Conservation (phyloP, 2,113 vertebrate genomes). For the Eleginops maclovinus region DNA sequence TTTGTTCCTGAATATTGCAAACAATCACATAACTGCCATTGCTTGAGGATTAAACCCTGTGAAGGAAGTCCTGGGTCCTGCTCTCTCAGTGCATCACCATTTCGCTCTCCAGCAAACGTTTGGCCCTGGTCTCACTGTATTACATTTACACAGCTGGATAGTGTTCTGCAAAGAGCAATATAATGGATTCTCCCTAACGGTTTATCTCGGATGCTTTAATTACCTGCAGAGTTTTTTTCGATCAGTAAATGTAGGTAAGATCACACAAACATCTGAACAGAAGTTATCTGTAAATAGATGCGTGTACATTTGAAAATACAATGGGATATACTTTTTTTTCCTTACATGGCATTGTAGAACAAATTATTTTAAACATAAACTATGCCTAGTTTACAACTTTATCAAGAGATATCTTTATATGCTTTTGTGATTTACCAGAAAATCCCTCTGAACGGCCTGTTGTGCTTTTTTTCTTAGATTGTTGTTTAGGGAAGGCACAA, state of each 20-base stretch:
- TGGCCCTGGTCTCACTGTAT: constrained; percentile 40
- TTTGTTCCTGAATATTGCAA: constrained; percentile 21
- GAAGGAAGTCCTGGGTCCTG: constrained; percentile 32
- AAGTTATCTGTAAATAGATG: constrained; percentile 93
- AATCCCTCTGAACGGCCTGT: constrained; percentile 12
- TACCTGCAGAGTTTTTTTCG: constrained; percentile 27
- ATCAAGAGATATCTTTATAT: constrained; percentile 76
- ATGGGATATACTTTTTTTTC: constrained; percentile 91
- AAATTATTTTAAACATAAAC: constrained; percentile 86
- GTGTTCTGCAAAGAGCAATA: constrained; percentile 42
- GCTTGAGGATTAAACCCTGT: constrained; percentile 30
- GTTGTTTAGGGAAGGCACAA: constrained; percentile 25
- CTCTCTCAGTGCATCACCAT: constrained; percentile 25
- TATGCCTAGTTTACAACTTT: constrained; percentile 84
- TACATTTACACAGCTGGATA: constrained; percentile 27
- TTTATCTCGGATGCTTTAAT: constrained; percentile 19
- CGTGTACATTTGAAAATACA: constrained; percentile 92
- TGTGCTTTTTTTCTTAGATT: neutral
- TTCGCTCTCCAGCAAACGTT: constrained; percentile 8
- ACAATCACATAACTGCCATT: constrained; percentile 34
- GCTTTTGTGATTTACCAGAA: constrained; percentile 51
- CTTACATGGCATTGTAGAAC: constrained; percentile 91
- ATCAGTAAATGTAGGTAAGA: constrained; percentile 24
- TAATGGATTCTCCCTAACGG: constrained; percentile 3
- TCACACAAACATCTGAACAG: constrained; percentile 39